Percentiles rank a stretch among this genome's conserved stretches.
These are phyloP conservation scores for Brachirus orientalis DNA, from an alignment of 2,113 vertebrate genomes.

Conservation along the genomic window DNA sequence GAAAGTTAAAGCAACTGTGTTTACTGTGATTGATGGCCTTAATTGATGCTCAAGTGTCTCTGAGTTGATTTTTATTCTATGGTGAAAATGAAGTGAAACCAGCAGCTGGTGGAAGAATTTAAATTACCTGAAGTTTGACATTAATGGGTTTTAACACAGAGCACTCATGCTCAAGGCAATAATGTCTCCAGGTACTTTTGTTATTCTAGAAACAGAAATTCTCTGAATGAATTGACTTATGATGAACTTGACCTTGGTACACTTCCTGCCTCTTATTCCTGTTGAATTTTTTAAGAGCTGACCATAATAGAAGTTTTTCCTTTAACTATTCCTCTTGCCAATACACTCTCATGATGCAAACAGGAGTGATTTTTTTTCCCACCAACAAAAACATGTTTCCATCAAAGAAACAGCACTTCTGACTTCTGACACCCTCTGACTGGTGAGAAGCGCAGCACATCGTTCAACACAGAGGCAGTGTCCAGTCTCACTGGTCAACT, in stretches of 20 bases:
- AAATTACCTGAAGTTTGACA: background rate
- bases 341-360: constrained; percentile 21
- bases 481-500: too few species aligned
- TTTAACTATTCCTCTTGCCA: too few species aligned
- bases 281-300: constrained; percentile 4
- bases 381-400: background rate
- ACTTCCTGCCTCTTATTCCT: background rate
- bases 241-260: background rate
- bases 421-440: too few species aligned
- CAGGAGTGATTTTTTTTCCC: constrained; percentile 12
- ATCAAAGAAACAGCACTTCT: constrained; percentile 26
- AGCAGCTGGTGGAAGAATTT: background rate
- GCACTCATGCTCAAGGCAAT: background rate
- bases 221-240: background rate
- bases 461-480: too few species aligned
- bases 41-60: constrained; percentile 6
- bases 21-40: constrained; percentile 12
- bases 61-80: background rate
- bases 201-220: background rate
- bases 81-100: background rate
- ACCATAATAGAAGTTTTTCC: constrained; percentile 6
- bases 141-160: background rate
- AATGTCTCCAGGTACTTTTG: background rate
- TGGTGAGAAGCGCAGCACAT: too few species aligned
- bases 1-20: constrained; percentile 27